Conservation (phyloP, 1,140 invertebrate species). For the Apis florea region DNA sequence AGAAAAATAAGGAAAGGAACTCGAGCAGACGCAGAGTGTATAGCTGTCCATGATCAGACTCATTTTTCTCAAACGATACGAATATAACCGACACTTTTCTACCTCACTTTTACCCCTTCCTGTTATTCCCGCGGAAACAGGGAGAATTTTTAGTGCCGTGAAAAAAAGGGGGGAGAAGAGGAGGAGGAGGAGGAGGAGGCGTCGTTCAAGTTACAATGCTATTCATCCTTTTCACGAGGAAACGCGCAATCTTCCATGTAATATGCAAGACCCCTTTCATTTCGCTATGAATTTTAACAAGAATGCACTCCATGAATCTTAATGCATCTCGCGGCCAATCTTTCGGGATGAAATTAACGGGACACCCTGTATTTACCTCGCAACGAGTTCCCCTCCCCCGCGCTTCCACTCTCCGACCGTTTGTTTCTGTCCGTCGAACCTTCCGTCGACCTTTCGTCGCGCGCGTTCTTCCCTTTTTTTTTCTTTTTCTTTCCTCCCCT, state of each 20-base stretch:
- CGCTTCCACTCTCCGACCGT: constrained; percentile 44
- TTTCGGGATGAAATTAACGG: constrained; percentile 4
- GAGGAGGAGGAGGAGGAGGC: too few relatives aligned
- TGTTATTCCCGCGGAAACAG: background rate
- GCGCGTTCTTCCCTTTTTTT: background rate
- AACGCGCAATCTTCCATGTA: constrained; percentile 13
- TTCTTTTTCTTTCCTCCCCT: too few relatives aligned
- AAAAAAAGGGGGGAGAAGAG: background rate
- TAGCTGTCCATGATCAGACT: background rate
- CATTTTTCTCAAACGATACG: background rate
- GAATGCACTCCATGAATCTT: constrained; percentile 17
- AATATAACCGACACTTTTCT: background rate
- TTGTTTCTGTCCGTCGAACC: constrained; percentile 60
- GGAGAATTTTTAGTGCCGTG: background rate
- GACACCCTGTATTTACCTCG: constrained; percentile 13
- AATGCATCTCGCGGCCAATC: background rate
- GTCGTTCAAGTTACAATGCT: background rate
- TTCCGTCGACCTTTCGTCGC: constrained; percentile 40
- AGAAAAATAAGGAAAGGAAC: background rate
- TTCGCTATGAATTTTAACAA: constrained; percentile 22
- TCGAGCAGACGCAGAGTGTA: background rate
- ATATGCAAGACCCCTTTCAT: constrained; percentile 19
- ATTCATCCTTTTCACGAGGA: background rate
- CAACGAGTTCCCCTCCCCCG: background rate
- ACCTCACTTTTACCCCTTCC: background rate